phyloP scores from a whole-genome alignment of 2,797 vertebrate genomes.

The Pantherophis alleghaniensis region DNA sequence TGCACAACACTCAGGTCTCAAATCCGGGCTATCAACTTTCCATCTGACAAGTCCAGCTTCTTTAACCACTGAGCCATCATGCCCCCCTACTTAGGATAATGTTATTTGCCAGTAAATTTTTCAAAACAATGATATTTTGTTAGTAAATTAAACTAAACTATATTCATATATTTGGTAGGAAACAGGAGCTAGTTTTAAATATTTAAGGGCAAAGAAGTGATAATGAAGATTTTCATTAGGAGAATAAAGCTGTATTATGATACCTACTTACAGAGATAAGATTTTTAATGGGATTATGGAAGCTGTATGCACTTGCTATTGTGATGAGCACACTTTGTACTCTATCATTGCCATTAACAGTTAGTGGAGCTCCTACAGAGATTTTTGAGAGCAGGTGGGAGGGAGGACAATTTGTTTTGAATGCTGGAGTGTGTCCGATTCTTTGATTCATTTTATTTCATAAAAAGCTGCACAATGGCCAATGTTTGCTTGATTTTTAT shows the following conservation, averaged over 20 bases:
- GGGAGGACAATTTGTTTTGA: not conserved
- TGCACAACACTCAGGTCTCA: not conserved
- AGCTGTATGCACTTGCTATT: not conserved
- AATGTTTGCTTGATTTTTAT: not conserved
- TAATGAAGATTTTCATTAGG: not conserved
- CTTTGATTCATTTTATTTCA: not conserved
- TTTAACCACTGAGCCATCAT: not conserved
- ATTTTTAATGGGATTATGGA: not conserved
- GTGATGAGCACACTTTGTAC: not conserved
- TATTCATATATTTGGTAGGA: not conserved
- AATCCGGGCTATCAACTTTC: not conserved
- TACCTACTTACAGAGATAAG: not conserved
- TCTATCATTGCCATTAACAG: not conserved
- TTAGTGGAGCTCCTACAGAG: not conserved
- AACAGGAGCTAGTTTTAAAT: not conserved
- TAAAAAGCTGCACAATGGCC: not conserved
- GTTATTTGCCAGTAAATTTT: not conserved
- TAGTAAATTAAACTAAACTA: not conserved
- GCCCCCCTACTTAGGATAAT: not conserved
- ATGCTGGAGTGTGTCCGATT: not conserved
- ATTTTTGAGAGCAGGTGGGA: not conserved
- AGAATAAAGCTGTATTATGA: not conserved
- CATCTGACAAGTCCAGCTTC: not conserved
- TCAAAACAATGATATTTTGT: not conserved
- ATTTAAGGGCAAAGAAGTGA: not conserved